phyloP scores from a whole-genome alignment of 2,113 vertebrate genomes.

The Catharus minimus region DNA sequence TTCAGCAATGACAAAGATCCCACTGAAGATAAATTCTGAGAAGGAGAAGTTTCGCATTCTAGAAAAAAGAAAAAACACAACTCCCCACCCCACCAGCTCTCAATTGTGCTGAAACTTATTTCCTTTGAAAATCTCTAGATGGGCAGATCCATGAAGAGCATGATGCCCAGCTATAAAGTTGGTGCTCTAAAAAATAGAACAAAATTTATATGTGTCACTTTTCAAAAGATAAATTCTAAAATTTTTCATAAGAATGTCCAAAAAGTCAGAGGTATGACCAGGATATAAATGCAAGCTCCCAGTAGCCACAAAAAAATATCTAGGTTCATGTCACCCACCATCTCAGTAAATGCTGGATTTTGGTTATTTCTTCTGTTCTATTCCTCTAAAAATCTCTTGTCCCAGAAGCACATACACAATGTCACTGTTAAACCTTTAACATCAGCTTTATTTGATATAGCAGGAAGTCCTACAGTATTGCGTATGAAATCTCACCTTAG shows the following conservation, averaged over 20 bases:
- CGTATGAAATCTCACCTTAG: not conserved
- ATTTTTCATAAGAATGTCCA: not conserved
- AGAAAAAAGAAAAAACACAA: not conserved
- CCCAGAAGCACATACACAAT: not conserved
- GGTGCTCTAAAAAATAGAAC: not conserved
- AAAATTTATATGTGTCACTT: not conserved
- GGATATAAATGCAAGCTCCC: not conserved
- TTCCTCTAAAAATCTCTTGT: not conserved
- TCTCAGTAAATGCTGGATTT: not conserved
- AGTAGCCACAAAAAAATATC: not conserved
- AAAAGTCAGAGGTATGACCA: not conserved
- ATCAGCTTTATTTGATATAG: not conserved
- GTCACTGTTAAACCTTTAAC: not conserved
- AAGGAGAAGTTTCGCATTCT: not conserved
- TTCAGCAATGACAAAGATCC: not conserved
- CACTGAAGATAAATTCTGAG: not conserved
- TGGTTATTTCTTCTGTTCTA: not conserved
- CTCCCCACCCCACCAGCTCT: accelerated
- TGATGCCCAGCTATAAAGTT: not conserved
- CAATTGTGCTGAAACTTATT: not conserved
- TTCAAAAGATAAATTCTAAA: not conserved
- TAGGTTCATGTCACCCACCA: accelerated
- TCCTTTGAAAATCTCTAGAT: not conserved
- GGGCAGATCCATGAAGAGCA: not conserved
- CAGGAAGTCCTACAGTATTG: not conserved